phyloP scores from a whole-genome alignment of 2,797 vertebrate genomes.

The Fringilla coelebs region DNA sequence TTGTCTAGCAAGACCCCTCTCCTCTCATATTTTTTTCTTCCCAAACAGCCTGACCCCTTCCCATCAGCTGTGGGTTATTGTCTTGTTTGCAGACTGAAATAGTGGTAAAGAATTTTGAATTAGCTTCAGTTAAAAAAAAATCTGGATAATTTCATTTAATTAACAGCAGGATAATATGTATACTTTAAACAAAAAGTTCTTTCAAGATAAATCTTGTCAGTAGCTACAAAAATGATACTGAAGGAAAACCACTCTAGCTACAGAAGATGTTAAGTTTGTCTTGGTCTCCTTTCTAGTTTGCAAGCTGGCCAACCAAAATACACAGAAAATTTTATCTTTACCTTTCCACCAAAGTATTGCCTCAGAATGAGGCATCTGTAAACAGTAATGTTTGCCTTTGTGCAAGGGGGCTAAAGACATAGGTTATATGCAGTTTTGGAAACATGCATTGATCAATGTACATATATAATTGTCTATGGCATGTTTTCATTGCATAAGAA shows the following conservation, averaged over 20 bases:
- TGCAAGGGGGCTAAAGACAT: neutral
- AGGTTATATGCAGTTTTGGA: neutral
- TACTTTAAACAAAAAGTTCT: conserved; percentile 40
- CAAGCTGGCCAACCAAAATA: conserved; percentile 19
- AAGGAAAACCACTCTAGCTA: conserved; percentile 17
- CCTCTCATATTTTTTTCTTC: neutral
- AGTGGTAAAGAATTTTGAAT: neutral
- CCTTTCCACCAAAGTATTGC: neutral
- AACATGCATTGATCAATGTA: neutral
- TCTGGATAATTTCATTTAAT: conserved; percentile 51
- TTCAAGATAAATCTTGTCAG: conserved; percentile 35
- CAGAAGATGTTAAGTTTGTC: conserved; percentile 75
- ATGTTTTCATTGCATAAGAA: neutral
- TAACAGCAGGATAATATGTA: conserved; percentile 15
- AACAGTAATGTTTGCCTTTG: neutral
- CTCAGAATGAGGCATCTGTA: neutral
- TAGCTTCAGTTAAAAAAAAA: conserved; percentile 6
- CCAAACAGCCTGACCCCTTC: neutral
- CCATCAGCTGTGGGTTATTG: neutral
- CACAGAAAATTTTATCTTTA: neutral
- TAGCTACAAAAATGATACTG: neutral
- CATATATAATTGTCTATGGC: neutral
- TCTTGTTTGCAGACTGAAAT: neutral
- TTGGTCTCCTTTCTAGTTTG: conserved; percentile 39
- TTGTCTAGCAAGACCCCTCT: neutral